Evolutionary conservation across 2,797 vertebrate genomes (phyloP), one percentile per base, ranked within the genome.

Genomic region (Myotis findleyi): DNA sequence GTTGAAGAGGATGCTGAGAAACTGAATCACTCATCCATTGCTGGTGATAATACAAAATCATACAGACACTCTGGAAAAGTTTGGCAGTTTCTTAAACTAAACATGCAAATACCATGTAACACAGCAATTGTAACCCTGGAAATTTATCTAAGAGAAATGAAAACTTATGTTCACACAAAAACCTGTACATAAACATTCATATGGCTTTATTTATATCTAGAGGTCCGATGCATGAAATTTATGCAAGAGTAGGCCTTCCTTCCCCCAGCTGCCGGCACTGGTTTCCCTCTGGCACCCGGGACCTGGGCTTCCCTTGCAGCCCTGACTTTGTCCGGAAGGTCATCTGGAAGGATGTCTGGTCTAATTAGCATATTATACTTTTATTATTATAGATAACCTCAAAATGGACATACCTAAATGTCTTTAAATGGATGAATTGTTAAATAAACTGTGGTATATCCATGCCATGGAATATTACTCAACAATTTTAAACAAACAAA

Each of bases 101-200:
- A n/a, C n/a, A 27, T n/a, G 30, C n/a, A 83, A 66, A 49, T 76
- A 49, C 47, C 25, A 17, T 9, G 16, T 14, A 23, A 38, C 13
- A 44, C 5, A 55, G 59, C 33, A 53, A 5, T 14, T 33, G 44
- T 71, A 30, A 20, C 62, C 33, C 38, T 51, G 66, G 57, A 47
- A 41, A 73, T 86, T 73, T 66, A 64, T 51, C 6, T 33, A 30
- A 23, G 44, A 69, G 53, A 85, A 85, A 94, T 18, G 25, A 68
- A 88, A 68, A 36, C 25, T 20, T 41, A 23, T 5, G 14, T 53
- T 85, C 38, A 49, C 55, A 91, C 16, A 72, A 79, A 83, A 72
- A 36, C 30, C 21, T 30, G 1, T 47, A 55, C 36, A 7, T 90
- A 85, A 55, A 47, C 36, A 11, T 47, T 72, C 68, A 47, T 10